A percentile compares a stretch with the other conserved stretches of the same genome.
phyloP scores from a whole-genome alignment of 2,797 vertebrate species.

The Eulemur mongoz region DNA sequence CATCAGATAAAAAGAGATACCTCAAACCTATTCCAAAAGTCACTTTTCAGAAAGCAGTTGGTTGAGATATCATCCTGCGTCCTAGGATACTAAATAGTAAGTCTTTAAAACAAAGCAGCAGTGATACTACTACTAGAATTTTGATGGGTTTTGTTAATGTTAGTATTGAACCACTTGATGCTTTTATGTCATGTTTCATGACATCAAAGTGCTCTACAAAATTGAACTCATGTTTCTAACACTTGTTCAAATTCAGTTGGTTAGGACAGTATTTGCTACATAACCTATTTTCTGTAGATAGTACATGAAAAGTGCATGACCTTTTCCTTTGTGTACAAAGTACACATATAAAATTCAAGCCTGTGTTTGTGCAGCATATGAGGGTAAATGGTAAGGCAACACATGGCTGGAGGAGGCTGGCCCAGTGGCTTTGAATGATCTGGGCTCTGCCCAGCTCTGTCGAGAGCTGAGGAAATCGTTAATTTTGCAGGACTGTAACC shows the following conservation, averaged over 20 bases:
- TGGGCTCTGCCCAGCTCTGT: background rate
- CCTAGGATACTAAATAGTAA: background rate
- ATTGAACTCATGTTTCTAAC: background rate
- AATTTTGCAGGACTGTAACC: background rate
- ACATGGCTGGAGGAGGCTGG: background rate
- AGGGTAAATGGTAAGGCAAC: background rate
- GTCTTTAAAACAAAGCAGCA: constrained; percentile 16
- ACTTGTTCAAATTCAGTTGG: background rate
- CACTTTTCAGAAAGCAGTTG: constrained; percentile 29
- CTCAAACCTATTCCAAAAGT: constrained; percentile 15
- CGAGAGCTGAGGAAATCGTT: background rate
- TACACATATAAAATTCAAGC: background rate
- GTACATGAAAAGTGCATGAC: background rate
- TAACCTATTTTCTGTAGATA: background rate
- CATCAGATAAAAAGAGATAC: constrained; percentile 45
- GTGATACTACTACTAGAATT: background rate
- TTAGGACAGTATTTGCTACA: background rate
- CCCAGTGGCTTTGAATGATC: background rate
- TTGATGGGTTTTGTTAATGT: background rate
- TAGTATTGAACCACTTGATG: background rate
- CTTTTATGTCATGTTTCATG: background rate
- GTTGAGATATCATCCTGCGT: background rate
- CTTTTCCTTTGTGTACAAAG: background rate
- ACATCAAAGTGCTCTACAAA: constrained; percentile 1
- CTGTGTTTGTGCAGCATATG: background rate